Evolutionary conservation across 1,140 invertebrate genomes (phyloP).

Genomic region (Drosophila takahashii): DNA sequence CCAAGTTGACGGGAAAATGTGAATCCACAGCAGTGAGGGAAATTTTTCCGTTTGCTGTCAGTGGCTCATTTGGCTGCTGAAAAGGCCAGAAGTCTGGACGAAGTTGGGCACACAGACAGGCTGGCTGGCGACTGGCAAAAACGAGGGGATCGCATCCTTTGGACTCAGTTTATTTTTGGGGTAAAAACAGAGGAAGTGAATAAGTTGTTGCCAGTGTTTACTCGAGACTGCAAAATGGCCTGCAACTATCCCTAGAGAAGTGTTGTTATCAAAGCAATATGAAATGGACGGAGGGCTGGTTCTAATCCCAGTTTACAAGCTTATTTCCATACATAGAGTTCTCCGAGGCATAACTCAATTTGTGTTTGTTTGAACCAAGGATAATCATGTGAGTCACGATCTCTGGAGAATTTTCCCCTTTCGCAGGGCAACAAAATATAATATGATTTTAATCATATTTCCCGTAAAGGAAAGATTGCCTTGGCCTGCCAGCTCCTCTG

Average conservation of each 20-base stretch:
- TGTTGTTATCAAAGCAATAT: slow-evolving; percentile 42
- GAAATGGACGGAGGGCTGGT: slow-evolving; percentile 9
- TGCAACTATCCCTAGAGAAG: slow-evolving; percentile 15
- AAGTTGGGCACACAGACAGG: slow-evolving; percentile 14
- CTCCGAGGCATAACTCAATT: slow-evolving; percentile 55
- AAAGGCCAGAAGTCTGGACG: slow-evolving; percentile 43
- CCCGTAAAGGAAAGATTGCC: slow-evolving; percentile 17
- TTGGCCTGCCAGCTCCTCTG: slow-evolving; percentile 27
- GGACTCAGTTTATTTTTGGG: slow-evolving; percentile 66
- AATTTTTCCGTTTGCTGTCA: slow-evolving; percentile 57
- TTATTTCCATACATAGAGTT: slow-evolving; percentile 42
- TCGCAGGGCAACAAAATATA: slow-evolving; percentile 54
- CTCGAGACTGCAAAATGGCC: slow-evolving; percentile 50
- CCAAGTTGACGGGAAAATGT: slow-evolving; percentile 43
- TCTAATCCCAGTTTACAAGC: slow-evolving; percentile 42
- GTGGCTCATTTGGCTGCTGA: slow-evolving; percentile 66
- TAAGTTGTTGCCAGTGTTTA: slow-evolving; percentile 75
- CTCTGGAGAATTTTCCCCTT: slow-evolving; percentile 9
- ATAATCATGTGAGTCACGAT: slow-evolving; percentile 38
- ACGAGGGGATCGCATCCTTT: slow-evolving; percentile 36
- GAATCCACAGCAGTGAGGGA: slow-evolving; percentile 22
- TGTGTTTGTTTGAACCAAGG: slow-evolving; percentile 29
- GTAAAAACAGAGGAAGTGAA: slow-evolving; percentile 67
- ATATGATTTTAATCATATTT: slow-evolving; percentile 77
- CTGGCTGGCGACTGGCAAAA: background rate